Evolutionary conservation across 2,888 invertebrate genomes (phyloP), one percentile per base, ranked within the genome.

Genomic region (Zhuqinia jingwanae): DNA sequence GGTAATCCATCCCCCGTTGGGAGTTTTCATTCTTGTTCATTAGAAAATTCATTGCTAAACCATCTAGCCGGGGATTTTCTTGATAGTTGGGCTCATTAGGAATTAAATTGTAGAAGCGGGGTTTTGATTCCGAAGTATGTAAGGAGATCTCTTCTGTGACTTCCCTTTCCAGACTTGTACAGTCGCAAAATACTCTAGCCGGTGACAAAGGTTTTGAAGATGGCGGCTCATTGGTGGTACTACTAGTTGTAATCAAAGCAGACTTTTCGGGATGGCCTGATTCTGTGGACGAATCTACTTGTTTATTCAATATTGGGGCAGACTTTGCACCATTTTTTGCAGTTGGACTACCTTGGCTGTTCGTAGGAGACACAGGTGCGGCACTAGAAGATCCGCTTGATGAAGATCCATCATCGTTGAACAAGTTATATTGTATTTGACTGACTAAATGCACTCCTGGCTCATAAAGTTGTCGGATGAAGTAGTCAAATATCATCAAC

Each of bases 401-500:
- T 27, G 82, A 11, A 27, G 87, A 70, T 73, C 87, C 88, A 30
- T 94, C 94, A 0, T 94, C 94, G 87, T 95, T 95, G 90, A 96
- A 96, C 73, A 97, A 93, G 93, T 96, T 96, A 95, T 96, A 96
- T 91, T 96, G 96, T 42, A 95, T 95, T 95, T 97, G 97, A 92
- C 97, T 97, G 56, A 97, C 93, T 78, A 98, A 93, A 20, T 95
- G 95, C 22, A 96, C 95, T 0, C 98, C 98, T 0, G 98, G 97
- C 92, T 98, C 98, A 92, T 99, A 99, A 53, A 99, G 94, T 93
- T 98, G 97, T 92, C 97, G 96, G 95, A 99, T 97, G 89, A 99
- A 95, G 92, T 99, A 99, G 92, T 99, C 99, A 89, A 99, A 94
- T 20, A 99, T 94, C 42, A 98, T 94, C 91, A 98, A 93, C 77